phyloP scores from a whole-genome alignment of 2,797 vertebrate species.

The Sardinella longiceps region DNA sequence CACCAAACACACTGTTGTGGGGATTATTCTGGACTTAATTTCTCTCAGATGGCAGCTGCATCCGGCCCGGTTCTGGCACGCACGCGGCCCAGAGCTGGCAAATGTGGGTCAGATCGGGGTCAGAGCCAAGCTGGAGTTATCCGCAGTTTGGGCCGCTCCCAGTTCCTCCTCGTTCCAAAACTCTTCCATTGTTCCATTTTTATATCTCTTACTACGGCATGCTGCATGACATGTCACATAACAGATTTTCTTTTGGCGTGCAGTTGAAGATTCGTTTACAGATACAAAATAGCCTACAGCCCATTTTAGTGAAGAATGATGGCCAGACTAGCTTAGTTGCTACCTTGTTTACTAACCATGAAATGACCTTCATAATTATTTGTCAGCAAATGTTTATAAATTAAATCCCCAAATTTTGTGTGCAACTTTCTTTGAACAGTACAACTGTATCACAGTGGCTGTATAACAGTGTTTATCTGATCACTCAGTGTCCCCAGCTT shows the following conservation, averaged over 20 bases:
- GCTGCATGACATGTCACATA: not conserved
- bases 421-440: not conserved
- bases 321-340: not conserved
- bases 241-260: not conserved
- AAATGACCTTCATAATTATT: not conserved
- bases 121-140: not conserved
- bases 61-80: not conserved
- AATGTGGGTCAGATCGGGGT: not conserved
- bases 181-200: not conserved
- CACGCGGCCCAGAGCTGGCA: not conserved
- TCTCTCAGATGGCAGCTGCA: not conserved
- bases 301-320: not conserved
- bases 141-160: not conserved
- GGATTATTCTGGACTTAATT: not conserved
- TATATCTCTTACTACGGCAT: not conserved
- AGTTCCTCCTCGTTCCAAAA: not conserved
- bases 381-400: not conserved
- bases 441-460: not conserved
- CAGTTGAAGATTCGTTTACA: not conserved
- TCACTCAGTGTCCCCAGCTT: not conserved
- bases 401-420: not conserved
- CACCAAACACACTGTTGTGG: not conserved
- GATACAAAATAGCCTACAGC: too few species aligned
- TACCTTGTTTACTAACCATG: not conserved
- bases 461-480: slow-evolving; percentile 1